phyloP scores from a whole-genome alignment of 2,888 invertebrate species.

The Seira ritae region DNA sequence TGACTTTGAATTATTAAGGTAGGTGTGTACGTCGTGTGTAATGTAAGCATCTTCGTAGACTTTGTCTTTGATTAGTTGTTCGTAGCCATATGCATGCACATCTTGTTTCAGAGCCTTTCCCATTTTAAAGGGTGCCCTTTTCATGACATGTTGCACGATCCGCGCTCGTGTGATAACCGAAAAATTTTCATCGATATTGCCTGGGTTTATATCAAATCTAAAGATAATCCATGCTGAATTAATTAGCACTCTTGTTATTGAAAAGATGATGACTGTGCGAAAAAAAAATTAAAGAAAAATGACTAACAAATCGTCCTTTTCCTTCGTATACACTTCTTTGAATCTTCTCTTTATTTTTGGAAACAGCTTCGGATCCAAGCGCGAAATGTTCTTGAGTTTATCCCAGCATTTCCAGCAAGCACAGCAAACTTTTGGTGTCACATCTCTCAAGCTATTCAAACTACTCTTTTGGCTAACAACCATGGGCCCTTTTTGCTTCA shows the following conservation, averaged over 20 bases:
- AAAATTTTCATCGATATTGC: conserved; percentile 80
- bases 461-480: no score
- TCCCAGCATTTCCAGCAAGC: no score
- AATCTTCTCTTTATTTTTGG: conserved; percentile 87
- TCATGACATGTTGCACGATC: conserved; percentile 93
- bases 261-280: no score
- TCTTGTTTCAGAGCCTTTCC: conserved; percentile 79
- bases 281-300: no score
- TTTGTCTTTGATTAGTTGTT: conserved; percentile 83
- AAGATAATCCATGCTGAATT: no score
- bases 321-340: conserved; percentile 91
- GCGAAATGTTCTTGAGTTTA: no score
- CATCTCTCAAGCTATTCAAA: no score
- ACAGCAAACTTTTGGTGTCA: no score
- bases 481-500: no score
- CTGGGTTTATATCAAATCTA: conserved; percentile 55
- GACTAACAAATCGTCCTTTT: conserved; percentile 94
- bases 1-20: no score
- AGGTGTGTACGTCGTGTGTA: conserved; percentile 92
- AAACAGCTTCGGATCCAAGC: conserved; percentile 77
- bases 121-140: conserved; percentile 85
- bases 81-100: conserved; percentile 88
- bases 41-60: conserved; percentile 88
- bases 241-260: no score
- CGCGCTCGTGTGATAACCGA: conserved; percentile 89